Base-by-base conservation (phyloP, 2,797 vertebrate genomes). In the Netta rufina region DNA sequence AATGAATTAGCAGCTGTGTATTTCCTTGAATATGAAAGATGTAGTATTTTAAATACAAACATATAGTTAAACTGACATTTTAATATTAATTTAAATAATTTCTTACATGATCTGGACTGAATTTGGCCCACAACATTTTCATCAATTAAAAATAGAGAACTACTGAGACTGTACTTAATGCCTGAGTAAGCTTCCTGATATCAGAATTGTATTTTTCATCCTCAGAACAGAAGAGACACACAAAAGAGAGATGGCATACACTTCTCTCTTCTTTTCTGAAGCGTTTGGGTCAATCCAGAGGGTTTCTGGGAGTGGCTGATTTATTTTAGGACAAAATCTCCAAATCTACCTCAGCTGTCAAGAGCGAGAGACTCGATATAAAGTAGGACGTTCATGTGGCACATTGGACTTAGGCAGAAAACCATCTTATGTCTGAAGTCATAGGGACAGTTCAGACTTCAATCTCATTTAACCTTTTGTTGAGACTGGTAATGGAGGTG, bases 81-180 rank as follows among this genome's bases (percentile, higher is more conserved):
- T 58, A 72, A 47, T 65, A 57, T 45, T 66, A 36, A 73, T 61
- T 82, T 45, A 77, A 86, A 77, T 78, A 43, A 84, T 73, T 91
- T 93, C 74, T 84, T 71, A 67, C 2, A 3, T 58, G 84, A 86
- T 32, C n/a, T 39, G 57, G 85, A 87, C 61, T 64, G 70, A 84
- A 76, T 86, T 69, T 83, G 88, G 41, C 71, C 57, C 45, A 25
- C 16, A 87, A 54, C 0, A 9, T 90, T 92, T 91, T 71, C 5
- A 76, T 45, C 18, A 82, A 24, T 67, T 81, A 70, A 82, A 91
- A 86, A 74, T 25, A 84, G 30, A 92, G 51, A 76, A 90, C 75
- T 51, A 66, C 9, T 71, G 36, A 73, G 47, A 11, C 21, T 75
- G 24, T 89, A 78, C 33, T 57, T 88, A 78, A 78, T 51, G 38